Conservation (phyloP, 2,888 invertebrate species). For the Mesopsocus fuscifrons region DNA sequence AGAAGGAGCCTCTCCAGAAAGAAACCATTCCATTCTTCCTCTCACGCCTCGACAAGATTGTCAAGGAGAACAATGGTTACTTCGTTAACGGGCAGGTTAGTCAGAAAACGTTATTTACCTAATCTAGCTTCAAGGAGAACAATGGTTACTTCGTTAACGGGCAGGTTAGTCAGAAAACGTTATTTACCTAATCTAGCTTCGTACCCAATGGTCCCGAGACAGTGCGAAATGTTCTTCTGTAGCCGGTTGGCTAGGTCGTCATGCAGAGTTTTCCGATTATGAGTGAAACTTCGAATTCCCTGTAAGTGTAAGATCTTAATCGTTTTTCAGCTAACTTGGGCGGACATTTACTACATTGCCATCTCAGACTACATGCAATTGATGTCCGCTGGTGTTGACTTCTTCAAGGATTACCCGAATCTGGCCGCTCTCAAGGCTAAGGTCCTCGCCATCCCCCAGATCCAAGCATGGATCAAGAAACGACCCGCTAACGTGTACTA, state of each 20-base stretch:
- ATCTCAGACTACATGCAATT: conserved; percentile 37
- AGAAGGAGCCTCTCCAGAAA: conserved; percentile 27
- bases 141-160: conserved; percentile 35
- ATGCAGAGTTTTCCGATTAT: too few relatives aligned
- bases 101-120: conserved; percentile 9
- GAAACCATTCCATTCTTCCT: conserved; percentile 35
- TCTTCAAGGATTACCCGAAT: conserved; percentile 36
- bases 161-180: conserved; percentile 23
- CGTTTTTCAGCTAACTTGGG: conserved; percentile 37
- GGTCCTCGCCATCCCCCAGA: conserved; percentile 34
- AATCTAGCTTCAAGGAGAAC: conserved; percentile 37
- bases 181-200: too few relatives aligned
- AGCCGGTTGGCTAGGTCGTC: too few relatives aligned
- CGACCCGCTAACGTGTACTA: too few relatives aligned
- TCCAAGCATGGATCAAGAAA: conserved; percentile 43
- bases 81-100: conserved; percentile 33
- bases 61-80: conserved; percentile 37
- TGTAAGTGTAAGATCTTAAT: too few relatives aligned
- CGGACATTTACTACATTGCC: conserved; percentile 37
- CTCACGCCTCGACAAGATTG: conserved; percentile 33
- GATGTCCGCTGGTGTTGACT: conserved; percentile 32
- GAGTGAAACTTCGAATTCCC: too few relatives aligned
- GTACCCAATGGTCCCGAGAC: too few relatives aligned
- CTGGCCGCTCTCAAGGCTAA: conserved; percentile 34
- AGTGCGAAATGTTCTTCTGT: too few relatives aligned